These are phyloP conservation scores for Bucorvus abyssinicus DNA, from an alignment of 2,797 vertebrate genomes.

Conservation along the genomic window DNA sequence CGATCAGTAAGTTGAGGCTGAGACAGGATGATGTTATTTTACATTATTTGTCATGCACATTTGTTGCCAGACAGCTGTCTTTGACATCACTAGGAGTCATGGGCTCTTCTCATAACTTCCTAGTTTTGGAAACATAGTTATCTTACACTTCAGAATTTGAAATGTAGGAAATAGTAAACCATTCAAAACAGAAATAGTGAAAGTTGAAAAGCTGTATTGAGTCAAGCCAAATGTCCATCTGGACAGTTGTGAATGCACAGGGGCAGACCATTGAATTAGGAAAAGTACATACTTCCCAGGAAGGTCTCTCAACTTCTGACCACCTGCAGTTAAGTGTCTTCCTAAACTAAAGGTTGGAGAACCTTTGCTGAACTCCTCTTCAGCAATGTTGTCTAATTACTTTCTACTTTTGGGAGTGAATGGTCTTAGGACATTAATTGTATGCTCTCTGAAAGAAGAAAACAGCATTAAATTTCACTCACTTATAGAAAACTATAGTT, in stretches of 20 bases:
- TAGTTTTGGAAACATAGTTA: neutral
- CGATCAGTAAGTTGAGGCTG: constrained; percentile 81
- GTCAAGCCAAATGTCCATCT: neutral
- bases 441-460: neutral
- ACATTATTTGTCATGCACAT: neutral
- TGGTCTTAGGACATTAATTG: neutral
- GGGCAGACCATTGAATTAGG: neutral
- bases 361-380: neutral
- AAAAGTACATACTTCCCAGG: neutral
- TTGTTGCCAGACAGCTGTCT: neutral
- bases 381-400: neutral
- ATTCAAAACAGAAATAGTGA: neutral
- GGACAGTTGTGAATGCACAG: neutral
- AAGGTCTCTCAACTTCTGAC: neutral
- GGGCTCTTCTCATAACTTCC: neutral
- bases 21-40: neutral
- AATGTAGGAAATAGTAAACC: neutral
- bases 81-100: neutral
- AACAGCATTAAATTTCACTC: neutral
- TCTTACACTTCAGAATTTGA: neutral
- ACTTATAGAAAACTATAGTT: neutral
- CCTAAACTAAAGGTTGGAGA: neutral
- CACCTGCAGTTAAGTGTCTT: neutral
- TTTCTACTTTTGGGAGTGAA: neutral
- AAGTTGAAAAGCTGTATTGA: neutral